Evolutionary conservation across 2,113 vertebrate species (phyloP).

Genomic region (Morone chrysops): DNA sequence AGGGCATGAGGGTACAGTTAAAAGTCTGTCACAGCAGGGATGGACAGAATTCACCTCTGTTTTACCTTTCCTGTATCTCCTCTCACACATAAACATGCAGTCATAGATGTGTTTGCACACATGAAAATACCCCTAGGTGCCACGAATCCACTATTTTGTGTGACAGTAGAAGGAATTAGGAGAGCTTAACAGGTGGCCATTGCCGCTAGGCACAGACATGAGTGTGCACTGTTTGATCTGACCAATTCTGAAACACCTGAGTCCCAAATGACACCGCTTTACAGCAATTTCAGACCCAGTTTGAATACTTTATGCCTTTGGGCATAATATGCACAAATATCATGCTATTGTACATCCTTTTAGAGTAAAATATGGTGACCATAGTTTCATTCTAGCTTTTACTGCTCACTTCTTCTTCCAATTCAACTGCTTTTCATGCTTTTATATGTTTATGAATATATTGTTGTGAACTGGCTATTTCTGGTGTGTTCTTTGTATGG

Average conservation of each 20-base stretch:
- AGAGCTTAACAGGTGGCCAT: conserved; percentile 64
- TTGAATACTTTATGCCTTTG: conserved; percentile 25
- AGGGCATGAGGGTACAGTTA: conserved; percentile 62
- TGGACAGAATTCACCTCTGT: conserved; percentile 55
- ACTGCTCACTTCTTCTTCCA: not conserved
- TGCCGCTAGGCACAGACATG: conserved; percentile 46
- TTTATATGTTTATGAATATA: conserved; percentile 12
- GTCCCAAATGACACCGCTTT: conserved; percentile 57
- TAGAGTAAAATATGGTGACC: conserved; percentile 14
- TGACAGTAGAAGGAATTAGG: conserved; percentile 52
- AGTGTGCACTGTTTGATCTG: conserved; percentile 46
- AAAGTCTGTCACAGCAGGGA: conserved; percentile 54
- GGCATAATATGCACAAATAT: conserved; percentile 28
- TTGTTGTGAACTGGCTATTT: conserved; percentile 25
- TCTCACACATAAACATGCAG: conserved; percentile 24
- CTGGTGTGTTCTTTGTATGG: conserved; percentile 32
- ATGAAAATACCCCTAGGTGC: conserved; percentile 18
- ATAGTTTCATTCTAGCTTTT: conserved; percentile 5
- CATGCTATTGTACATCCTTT: conserved; percentile 20
- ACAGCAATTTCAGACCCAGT: conserved; percentile 36
- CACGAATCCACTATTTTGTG: conserved; percentile 32
- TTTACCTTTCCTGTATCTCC: conserved; percentile 46
- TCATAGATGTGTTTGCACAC: conserved; percentile 33
- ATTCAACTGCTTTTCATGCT: not conserved
- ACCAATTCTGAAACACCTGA: conserved; percentile 52